Evolutionary conservation across 2,113 vertebrate genomes (phyloP), one percentile per base, ranked within the genome.

Genomic region (Cinclus mexicanus): DNA sequence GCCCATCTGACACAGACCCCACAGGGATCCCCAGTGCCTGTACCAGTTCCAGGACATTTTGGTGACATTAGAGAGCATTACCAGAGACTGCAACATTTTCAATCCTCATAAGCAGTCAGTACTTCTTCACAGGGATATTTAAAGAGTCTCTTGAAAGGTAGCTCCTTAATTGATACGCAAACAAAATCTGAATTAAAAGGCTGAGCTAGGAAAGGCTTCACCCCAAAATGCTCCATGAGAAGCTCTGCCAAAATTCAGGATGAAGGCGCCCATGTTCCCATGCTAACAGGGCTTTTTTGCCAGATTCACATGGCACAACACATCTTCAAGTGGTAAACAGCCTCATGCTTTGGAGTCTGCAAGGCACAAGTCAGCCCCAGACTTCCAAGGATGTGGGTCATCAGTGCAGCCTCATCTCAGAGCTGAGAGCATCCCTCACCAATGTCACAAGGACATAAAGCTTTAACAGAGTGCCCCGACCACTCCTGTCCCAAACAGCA

Each of bases 381-480:
- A 7, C 19, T 37, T 6, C 2, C 42, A 41, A 39, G 63, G 20
- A 15, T 4, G 23, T 29, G 39, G 14, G 14, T 4, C 17, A 81
- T 16, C 1, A 0, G 25, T 44, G 23, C 55, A 71, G 52, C 24
- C 20, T 56, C 37, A 4, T 7, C 63, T n/a, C 69, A 68, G 70
- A 89, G 69, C 29, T 5, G 0, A 10, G 55, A 47, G 28, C 26
- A 53, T 79, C 65, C 37, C 35, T 84, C 61, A 41, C 24, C 50
- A 35, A 31, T 0, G 0, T 10, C 65, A 49, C 44, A n/a, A 26
- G 26, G 44, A n/a, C 57, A 24, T 5, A 52, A 57, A 61, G 20
- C 53, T 61, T 33, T 23, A 65, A 28, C 37, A 59, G 29, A 31
- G 21, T 4, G 23, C 3, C 44, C 39, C 52, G 31, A 10, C 21